These are phyloP conservation scores for Spheniscus humboldti DNA, from an alignment of 2,797 vertebrate species.

Conservation along the genomic window DNA sequence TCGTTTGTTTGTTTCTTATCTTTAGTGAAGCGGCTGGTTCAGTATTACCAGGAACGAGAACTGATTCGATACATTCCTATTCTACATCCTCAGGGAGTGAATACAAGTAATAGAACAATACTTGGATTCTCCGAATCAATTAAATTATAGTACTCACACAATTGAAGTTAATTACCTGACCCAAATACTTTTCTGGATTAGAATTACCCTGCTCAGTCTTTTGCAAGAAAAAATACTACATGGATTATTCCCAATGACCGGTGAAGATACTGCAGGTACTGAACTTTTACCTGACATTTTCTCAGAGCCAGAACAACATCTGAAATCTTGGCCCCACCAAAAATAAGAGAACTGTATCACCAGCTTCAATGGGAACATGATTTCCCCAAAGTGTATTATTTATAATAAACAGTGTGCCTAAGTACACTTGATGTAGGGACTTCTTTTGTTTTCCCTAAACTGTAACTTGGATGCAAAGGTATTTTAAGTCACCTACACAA, in stretches of 20 bases:
- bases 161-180: background rate
- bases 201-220: background rate
- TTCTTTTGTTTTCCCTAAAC: background rate
- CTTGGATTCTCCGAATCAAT: background rate
- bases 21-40: background rate
- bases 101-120: background rate
- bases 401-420: background rate
- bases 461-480: background rate
- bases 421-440: accelerated
- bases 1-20: background rate
- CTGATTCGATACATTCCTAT: background rate
- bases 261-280: background rate
- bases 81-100: background rate
- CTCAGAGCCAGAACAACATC: background rate
- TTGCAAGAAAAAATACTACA: background rate
- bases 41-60: background rate
- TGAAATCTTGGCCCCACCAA: background rate
- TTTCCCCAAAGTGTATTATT: background rate
- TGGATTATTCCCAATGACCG: background rate
- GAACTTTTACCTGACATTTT: background rate
- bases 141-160: background rate
- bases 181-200: background rate
- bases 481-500: background rate
- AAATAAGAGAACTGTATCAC: background rate
- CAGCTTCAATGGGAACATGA: background rate